Conservation (phyloP, 2,113 vertebrate species). For the Grus americana region DNA sequence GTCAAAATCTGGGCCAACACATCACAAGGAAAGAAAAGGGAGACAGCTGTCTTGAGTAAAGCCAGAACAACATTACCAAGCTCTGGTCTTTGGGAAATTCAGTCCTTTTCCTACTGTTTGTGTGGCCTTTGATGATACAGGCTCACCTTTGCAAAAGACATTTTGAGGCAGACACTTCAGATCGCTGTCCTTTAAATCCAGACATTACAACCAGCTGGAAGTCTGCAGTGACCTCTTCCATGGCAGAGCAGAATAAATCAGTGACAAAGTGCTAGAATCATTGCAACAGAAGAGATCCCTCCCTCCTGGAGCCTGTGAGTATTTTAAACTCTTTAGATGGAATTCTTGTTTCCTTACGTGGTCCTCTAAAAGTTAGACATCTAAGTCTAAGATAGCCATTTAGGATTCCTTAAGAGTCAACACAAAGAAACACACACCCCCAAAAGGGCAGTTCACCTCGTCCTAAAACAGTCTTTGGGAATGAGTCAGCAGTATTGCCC, state of each 20-base stretch:
- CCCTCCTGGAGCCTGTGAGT: not conserved
- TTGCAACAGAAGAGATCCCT: not conserved
- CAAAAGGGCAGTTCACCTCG: not conserved
- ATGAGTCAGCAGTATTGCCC: slow-evolving; percentile 17
- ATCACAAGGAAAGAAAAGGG: not conserved
- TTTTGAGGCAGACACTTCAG: not conserved
- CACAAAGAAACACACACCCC: not conserved
- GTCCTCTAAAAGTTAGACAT: not conserved
- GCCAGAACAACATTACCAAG: not conserved
- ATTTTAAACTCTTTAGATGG: not conserved
- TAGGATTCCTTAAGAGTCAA: not conserved
- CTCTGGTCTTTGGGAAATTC: not conserved
- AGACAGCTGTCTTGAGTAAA: not conserved
- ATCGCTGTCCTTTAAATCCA: slow-evolving; percentile 13
- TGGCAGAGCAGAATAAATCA: slow-evolving; percentile 24
- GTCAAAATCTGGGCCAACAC: not conserved
- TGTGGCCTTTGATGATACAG: slow-evolving; percentile 12
- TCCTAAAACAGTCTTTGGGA: not conserved
- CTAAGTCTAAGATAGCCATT: not conserved
- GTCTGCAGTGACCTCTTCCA: slow-evolving; percentile 33
- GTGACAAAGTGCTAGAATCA: not conserved
- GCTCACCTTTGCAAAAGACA: slow-evolving; percentile 19
- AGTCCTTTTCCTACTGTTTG: slow-evolving; percentile 2
- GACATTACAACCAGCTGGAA: slow-evolving; percentile 48
- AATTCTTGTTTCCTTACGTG: not conserved